Evolutionary conservation across 2,888 invertebrate species (phyloP), one percentile per base, ranked within the genome.

Genomic region (Campoplex nolae): DNA sequence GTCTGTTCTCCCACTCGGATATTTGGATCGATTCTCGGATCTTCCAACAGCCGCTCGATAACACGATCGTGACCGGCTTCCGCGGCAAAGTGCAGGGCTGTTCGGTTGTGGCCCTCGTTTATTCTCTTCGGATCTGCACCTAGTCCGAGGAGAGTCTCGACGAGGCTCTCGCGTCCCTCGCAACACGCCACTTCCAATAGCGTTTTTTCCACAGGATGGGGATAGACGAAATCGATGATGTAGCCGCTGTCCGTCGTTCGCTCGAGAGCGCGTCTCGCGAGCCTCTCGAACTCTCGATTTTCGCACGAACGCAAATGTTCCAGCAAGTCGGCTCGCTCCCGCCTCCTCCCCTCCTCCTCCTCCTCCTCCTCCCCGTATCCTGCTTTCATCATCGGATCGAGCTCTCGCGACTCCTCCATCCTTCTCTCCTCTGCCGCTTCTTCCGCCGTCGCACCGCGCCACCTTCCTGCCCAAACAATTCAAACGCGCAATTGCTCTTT

Each of bases 71-170:
- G 84, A 23, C 95, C 95, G 73, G 94, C 95, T 91, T 96, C 95
- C 0, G 96, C 95, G 3, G 96, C 96, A 86, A 96, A 96, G 93
- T 97, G 97, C 87, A 97, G 95, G 0, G 97, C 96, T n/a, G 96
- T 96, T 87, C 95, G 95, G 23, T 95, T 95, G 78, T 96, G 95
- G 2, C 95, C 95, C 87, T 95, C 95, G 91, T 96, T 96, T 0
- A 96, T 91, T 89, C 94, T 95, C 89, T 96, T 96, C 0, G 96
- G 95, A 92, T 96, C 95, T 0, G 96, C 97, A 84, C 96, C 96
- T 78, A 95, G 93, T 83, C 96, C 95, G 16, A 87, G 42, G 56
- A 97, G 93, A 4, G 95, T 94, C 89, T 95, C 94, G 0, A 96
- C 95, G 80, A 96, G 97, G 51, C 96, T 95, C 48, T 95, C 92